Evolutionary conservation across 2,113 vertebrate species (phyloP).

Genomic region (Syngnathus floridae): DNA sequence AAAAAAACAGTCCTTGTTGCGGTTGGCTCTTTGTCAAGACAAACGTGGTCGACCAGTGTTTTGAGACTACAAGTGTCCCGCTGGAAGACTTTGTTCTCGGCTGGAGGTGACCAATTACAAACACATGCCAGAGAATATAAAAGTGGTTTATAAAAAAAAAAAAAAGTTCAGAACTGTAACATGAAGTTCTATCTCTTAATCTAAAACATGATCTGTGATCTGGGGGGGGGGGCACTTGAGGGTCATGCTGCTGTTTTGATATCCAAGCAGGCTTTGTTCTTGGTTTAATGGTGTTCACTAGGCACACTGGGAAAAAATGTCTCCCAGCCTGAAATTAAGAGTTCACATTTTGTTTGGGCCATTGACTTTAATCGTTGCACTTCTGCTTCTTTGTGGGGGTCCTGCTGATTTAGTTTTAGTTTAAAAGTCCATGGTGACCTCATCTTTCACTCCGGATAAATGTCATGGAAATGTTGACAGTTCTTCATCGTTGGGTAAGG

Average conservation of each 20-base stretch:
- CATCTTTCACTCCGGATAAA: neutral
- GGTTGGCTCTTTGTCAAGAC: neutral
- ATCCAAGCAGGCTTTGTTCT: neutral
- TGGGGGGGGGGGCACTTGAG: neutral
- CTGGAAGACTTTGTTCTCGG: neutral
- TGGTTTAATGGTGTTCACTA: neutral
- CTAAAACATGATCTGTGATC: neutral
- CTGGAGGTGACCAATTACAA: neutral
- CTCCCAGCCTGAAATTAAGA: neutral
- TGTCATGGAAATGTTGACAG: no score
- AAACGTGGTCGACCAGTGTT: neutral
- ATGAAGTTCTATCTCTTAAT: neutral
- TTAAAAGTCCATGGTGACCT: neutral
- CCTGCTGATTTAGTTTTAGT: neutral
- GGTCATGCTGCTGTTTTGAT: neutral
- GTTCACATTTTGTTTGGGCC: neutral
- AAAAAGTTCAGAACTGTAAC: neutral
- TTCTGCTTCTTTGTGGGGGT: neutral
- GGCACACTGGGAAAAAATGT: neutral
- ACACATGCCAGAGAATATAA: neutral
- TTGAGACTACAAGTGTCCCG: neutral
- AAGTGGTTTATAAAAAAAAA: neutral
- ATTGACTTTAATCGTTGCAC: neutral
- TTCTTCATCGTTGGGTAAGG: no score
- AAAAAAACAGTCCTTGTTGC: neutral